Evolutionary conservation across 2,888 invertebrate species (phyloP).

Genomic region (Thelaira solivaga): DNA sequence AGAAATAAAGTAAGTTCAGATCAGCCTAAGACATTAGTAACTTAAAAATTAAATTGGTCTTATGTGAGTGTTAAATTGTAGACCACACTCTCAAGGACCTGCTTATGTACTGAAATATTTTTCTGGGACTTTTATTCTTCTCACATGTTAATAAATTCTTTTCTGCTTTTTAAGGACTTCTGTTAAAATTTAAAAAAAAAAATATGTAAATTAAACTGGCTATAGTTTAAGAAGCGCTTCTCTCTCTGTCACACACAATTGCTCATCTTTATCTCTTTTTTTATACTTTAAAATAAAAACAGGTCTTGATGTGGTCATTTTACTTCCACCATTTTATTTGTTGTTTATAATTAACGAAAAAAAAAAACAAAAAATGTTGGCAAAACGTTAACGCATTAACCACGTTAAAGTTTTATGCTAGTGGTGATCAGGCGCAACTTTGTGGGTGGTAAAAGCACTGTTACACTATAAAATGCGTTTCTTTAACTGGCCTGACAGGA

Average conservation of each 20-base stretch:
- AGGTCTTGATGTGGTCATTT: constrained; percentile 41
- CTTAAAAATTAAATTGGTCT: no score
- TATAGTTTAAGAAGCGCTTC: constrained; percentile 25
- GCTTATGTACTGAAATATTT: no score
- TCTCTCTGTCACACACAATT: not conserved
- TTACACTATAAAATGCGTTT: not conserved
- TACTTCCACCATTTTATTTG: constrained; percentile 51
- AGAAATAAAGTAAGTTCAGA: no score
- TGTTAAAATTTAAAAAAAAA: not conserved
- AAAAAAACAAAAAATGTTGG: constrained; percentile 4
- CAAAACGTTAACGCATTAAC: constrained; percentile 42
- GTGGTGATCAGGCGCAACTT: not conserved
- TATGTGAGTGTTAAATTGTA: no score
- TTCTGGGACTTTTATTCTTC: no score
- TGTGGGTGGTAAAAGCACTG: not conserved
- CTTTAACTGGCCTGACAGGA: not conserved
- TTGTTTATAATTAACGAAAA: constrained; percentile 56
- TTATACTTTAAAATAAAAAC: not conserved
- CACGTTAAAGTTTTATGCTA: constrained; percentile 46
- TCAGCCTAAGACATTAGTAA: no score
- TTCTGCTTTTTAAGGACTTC: constrained; percentile 1
- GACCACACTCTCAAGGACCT: no score
- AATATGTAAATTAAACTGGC: constrained; percentile 44
- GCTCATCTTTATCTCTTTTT: not conserved
- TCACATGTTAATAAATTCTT: no score